Conservation (phyloP, 2,797 vertebrate genomes). For the Serranus cabrilla region DNA sequence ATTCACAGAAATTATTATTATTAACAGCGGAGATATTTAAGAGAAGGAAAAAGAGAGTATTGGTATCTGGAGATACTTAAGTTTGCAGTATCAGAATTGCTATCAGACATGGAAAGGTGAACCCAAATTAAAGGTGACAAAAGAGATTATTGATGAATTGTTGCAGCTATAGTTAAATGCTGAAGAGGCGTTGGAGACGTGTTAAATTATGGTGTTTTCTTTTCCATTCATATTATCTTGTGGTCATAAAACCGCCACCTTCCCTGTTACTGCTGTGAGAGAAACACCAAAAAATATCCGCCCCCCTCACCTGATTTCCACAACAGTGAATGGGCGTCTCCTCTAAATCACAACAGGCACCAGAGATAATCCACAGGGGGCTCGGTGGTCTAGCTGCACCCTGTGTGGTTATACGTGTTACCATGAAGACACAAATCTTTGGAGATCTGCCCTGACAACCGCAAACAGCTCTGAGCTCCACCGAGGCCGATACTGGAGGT, state of each 20-base stretch:
- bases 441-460: conserved; percentile 62
- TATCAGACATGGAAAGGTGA: too few relatives aligned
- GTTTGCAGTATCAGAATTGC: too few relatives aligned
- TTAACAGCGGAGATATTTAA: too few relatives aligned
- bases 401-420: conserved; percentile 33
- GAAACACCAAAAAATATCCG: conserved; percentile 16
- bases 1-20: too few relatives aligned
- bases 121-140: too few relatives aligned
- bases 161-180: background rate
- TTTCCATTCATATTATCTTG: too few relatives aligned
- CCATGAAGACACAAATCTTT: conserved; percentile 64
- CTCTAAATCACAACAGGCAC: conserved; percentile 42
- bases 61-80: too few relatives aligned
- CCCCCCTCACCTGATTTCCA: conserved; percentile 43
- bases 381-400: conserved; percentile 27
- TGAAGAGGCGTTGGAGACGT: too few relatives aligned
- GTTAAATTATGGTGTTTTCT: background rate
- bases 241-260: background rate
- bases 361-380: conserved; percentile 31
- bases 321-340: conserved; percentile 16
- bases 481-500: conserved; percentile 35
- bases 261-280: conserved; percentile 21
- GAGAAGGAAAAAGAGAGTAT: too few relatives aligned
- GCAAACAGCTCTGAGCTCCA: conserved; percentile 41
- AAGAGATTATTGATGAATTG: rapidly evolving